Base-by-base conservation (phyloP, 2,888 invertebrate genomes). In the Epistrophe eligans region DNA sequence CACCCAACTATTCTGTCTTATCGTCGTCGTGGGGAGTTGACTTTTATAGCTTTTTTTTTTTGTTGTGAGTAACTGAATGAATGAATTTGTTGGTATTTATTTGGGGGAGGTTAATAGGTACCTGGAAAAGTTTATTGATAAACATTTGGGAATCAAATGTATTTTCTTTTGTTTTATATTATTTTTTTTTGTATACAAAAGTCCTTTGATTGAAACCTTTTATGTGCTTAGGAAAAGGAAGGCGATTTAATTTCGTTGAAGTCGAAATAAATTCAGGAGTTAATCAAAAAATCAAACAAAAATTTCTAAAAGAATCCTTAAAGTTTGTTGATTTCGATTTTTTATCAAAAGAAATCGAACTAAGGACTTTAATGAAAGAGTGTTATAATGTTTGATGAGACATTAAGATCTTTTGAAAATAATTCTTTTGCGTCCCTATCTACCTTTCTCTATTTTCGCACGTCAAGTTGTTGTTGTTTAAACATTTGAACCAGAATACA, bases 171-270 rank as follows among this genome's bases (percentile, higher is more conserved):
- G 32, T 32, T 32, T 5, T 32, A 4, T 32, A 6, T 32, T 7
- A 0, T 32, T 32, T 32, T 32, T 32, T n/a, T 28, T 55, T 15
- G 1, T n/a, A n/a, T n/a, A 1, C 7, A 3, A 19, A 13, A 4
- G 5, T 13, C 15, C 5, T 62, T 43, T 62, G 19, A 62, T 62
- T 62, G 62, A 40, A 43, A 62, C 62, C 62, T 62, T 62, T 62
- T 15, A 43, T 24, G 40, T 40, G 62, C 40, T 62, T 24, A n/a
- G 28, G 55, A 55, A 13, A 55, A 55, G 3, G 3, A 55, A 55
- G 28, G 15, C 24, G 15, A 55, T 55, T 55, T n/a, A 55, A 4
- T 15, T 55, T 4, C 4, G 4, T 32, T 55, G 28, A 32, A 55
- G 28, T 4, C 5, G 28, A 55, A 28, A 32, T 4, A 15, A 32